Percentiles rank a stretch among this genome's conserved stretches.
Evolutionary conservation across 2,888 invertebrate species (phyloP).

Genomic region (Drosophila atripex): DNA sequence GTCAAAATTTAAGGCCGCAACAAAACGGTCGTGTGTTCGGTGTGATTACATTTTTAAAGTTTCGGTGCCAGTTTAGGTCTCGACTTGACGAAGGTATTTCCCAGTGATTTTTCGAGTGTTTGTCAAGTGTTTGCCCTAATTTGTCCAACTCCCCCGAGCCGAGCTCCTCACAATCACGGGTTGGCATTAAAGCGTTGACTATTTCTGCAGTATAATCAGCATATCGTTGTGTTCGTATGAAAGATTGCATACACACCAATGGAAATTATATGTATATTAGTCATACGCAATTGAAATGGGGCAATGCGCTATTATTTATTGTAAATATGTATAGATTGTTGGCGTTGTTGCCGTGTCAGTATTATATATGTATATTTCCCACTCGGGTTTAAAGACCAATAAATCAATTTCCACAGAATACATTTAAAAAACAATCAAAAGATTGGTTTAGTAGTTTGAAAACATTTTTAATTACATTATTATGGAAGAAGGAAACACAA

Average conservation of each 20-base stretch:
- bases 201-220: constrained; percentile 31
- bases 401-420: background rate
- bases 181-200: constrained; percentile 15
- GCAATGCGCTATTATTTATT: constrained; percentile 4
- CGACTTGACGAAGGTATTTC: constrained; percentile 37
- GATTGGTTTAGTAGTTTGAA: background rate
- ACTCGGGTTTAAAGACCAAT: background rate
- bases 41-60: background rate
- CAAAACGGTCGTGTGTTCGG: constrained; percentile 10
- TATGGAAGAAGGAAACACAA: no score
- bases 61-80: constrained; percentile 19
- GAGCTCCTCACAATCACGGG: constrained; percentile 7
- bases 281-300: constrained; percentile 34
- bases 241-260: constrained; percentile 12
- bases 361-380: background rate
- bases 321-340: background rate
- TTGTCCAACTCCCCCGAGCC: constrained; percentile 18
- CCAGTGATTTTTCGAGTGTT: constrained; percentile 17
- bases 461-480: no score
- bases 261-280: constrained; percentile 10
- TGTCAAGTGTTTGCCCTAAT: constrained; percentile 30
- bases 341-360: background rate
- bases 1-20: constrained; percentile 19
- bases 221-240: constrained; percentile 10
- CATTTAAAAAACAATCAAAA: background rate